Conservation (phyloP, 2,888 invertebrate species). For the Meloe dianella region DNA sequence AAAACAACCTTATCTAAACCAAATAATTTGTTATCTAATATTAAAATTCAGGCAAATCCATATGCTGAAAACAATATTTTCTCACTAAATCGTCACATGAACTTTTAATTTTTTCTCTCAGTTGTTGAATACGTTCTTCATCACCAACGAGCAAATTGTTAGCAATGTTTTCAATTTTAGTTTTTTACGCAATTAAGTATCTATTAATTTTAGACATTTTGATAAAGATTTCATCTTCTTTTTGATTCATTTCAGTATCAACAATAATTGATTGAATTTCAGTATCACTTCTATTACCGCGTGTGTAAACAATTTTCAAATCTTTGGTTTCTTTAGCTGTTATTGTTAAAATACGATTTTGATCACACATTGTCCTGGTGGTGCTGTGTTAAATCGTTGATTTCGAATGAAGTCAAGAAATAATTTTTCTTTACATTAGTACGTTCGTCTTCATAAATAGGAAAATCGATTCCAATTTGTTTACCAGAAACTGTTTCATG, state of each 20-base stretch:
- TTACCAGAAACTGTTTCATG: conserved; percentile 30
- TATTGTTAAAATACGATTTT: conserved; percentile 38
- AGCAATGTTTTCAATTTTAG: too few relatives aligned
- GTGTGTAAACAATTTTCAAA: conserved; percentile 31
- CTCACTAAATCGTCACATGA: too few relatives aligned
- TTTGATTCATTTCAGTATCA: conserved; percentile 28
- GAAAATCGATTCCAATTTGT: conserved; percentile 27
- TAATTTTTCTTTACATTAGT: conserved; percentile 28
- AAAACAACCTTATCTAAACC: too few relatives aligned
- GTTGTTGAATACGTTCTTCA: too few relatives aligned
- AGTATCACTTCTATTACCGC: conserved; percentile 28
- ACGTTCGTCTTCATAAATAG: conserved; percentile 39
- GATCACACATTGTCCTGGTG: conserved; percentile 29
- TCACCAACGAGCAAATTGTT: too few relatives aligned
- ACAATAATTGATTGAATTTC: conserved; percentile 29
- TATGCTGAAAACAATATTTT: too few relatives aligned
- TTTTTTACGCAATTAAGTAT: too few relatives aligned
- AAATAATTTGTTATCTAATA: too few relatives aligned
- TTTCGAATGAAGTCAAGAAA: conserved; percentile 24
- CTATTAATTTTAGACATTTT: conserved; percentile 36
- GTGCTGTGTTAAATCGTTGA: conserved; percentile 30
- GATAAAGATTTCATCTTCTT: conserved; percentile 27
- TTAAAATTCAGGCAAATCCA: too few relatives aligned
- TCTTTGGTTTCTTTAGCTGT: conserved; percentile 36
- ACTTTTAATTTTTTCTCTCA: too few relatives aligned